These are phyloP conservation scores for Microchrysa polita DNA, from an alignment of 2,888 invertebrate species.

Conservation along the genomic window DNA sequence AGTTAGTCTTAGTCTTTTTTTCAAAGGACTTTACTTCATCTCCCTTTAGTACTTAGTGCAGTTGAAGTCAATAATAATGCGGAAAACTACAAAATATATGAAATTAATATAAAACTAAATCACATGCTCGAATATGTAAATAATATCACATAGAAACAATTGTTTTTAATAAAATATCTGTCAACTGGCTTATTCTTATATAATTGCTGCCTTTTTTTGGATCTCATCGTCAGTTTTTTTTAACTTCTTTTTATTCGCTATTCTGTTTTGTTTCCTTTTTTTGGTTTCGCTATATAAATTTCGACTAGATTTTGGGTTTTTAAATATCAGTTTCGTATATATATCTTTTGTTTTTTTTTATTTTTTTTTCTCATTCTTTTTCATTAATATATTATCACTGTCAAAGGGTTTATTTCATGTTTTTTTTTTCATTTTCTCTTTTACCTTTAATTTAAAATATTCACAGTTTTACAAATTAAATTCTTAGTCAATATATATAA, in stretches of 20 bases:
- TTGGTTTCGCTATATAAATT: slow-evolving; percentile 43
- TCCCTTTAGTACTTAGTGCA: neutral
- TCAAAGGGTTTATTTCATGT: slow-evolving; percentile 42
- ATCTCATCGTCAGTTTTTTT: slow-evolving; percentile 24
- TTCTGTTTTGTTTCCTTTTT: slow-evolving; percentile 18
- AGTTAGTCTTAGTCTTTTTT: neutral
- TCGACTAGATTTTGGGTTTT: slow-evolving; percentile 44
- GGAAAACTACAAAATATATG: slow-evolving; percentile 4
- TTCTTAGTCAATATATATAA: slow-evolving; percentile 15
- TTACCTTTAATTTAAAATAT: slow-evolving; percentile 29
- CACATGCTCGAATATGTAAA: slow-evolving; percentile 32
- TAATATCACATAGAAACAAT: slow-evolving; percentile 43
- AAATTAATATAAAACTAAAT: neutral
- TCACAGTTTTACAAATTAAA: slow-evolving; percentile 43
- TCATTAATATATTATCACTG: slow-evolving; percentile 42
- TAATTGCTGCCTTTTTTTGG: slow-evolving; percentile 34
- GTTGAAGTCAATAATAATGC: neutral
- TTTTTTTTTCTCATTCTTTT: slow-evolving; percentile 25
- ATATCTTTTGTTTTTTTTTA: slow-evolving; percentile 27
- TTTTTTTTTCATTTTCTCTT: slow-evolving; percentile 5
- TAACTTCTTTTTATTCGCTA: slow-evolving; percentile 16
- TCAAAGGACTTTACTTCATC: neutral
- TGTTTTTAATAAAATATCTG: slow-evolving; percentile 5
- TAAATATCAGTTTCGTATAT: slow-evolving; percentile 32
- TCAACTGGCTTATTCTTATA: slow-evolving; percentile 10